phyloP scores from a whole-genome alignment of 2,797 vertebrate species.

The Lycodopsis pacificus region DNA sequence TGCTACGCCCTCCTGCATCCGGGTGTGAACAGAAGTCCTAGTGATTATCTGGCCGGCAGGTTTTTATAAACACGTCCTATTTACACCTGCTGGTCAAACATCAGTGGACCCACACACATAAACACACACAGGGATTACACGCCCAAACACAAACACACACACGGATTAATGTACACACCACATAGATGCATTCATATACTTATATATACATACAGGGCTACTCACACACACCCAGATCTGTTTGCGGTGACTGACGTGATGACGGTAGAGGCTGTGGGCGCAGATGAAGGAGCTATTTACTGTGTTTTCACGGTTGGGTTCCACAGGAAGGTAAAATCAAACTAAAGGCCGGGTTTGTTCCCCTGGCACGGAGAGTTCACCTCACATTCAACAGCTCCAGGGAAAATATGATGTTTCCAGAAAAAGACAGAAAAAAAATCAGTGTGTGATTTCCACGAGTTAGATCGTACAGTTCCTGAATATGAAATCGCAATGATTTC shows the following conservation, averaged over 20 bases:
- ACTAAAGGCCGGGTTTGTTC: constrained; percentile 66
- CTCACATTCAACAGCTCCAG: constrained; percentile 36
- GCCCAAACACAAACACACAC: neutral
- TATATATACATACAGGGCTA: constrained; percentile 12
- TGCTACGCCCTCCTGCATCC: constrained; percentile 42
- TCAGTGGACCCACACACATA: constrained; percentile 14
- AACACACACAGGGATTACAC: neutral
- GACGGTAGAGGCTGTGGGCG: constrained; percentile 71
- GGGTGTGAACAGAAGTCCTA: constrained; percentile 58
- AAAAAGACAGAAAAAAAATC: neutral
- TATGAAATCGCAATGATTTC: neutral
- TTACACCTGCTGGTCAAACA: constrained; percentile 72
- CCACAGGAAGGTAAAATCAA: constrained; percentile 67
- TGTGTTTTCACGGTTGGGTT: constrained; percentile 45
- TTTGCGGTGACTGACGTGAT: constrained; percentile 49
- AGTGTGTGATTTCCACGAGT: neutral
- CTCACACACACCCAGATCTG: constrained; percentile 51
- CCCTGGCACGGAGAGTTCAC: constrained; percentile 35
- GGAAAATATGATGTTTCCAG: constrained; percentile 18
- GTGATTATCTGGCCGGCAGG: constrained; percentile 50
- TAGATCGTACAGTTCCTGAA: neutral
- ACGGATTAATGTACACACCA: constrained; percentile 15
- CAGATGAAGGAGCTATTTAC: constrained; percentile 74
- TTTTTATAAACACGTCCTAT: constrained; percentile 65
- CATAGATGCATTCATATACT: constrained; percentile 15